Percentiles rank a stretch among this genome's conserved stretches.
phyloP scores from a whole-genome alignment of 2,888 invertebrate species.

The Drosophila neonasuta region DNA sequence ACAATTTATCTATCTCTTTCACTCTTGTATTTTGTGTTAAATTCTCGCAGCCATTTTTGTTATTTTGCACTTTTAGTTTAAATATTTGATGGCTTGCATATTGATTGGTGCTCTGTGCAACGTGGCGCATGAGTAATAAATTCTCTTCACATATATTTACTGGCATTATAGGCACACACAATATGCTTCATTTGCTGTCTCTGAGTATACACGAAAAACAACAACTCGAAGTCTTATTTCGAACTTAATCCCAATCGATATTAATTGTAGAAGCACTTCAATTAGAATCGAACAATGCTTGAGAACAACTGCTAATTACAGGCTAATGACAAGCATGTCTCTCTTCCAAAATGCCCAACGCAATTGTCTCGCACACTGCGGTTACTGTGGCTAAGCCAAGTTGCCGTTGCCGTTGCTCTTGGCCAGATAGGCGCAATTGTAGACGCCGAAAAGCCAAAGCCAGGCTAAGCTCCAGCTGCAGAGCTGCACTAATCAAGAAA shows the following conservation, averaged over 20 bases:
- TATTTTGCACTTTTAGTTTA: conserved; percentile 76
- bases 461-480: conserved; percentile 15
- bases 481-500: conserved; percentile 68
- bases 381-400: neutral
- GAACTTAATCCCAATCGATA: neutral
- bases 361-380: neutral
- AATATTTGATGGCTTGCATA: conserved; percentile 76
- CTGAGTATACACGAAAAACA: neutral
- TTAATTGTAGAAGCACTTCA: conserved; percentile 1
- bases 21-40: conserved; percentile 49
- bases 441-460: conserved; percentile 11
- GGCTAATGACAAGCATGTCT: neutral
- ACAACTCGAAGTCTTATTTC: neutral
- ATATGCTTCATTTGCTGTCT: neutral
- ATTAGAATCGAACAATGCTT: neutral
- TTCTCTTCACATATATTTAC: conserved; percentile 38
- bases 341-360: neutral
- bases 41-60: conserved; percentile 72
- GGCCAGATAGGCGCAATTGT: neutral
- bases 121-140: conserved; percentile 75
- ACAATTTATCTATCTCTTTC: conserved; percentile 14
- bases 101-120: conserved; percentile 74
- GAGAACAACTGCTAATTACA: conserved; percentile 12
- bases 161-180: conserved; percentile 10
- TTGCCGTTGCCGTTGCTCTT: neutral